Evolutionary conservation across 2,113 vertebrate genomes (phyloP).

Genomic region (Cheirogaleus medius): DNA sequence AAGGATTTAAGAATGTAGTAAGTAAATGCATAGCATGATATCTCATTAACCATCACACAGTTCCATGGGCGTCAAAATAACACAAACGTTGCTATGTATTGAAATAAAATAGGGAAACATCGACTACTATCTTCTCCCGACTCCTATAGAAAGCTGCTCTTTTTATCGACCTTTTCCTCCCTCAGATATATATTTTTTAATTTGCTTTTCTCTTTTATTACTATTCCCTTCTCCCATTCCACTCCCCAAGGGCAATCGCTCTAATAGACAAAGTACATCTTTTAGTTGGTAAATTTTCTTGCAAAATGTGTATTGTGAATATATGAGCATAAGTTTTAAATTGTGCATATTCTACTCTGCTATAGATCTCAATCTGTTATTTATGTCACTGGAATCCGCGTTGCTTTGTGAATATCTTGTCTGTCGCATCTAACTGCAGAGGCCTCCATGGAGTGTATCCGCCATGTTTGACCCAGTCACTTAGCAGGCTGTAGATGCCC

Average conservation of each 20-base stretch:
- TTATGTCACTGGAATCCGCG: background rate
- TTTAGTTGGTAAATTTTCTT: background rate
- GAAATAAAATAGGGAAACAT: background rate
- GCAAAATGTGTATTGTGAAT: background rate
- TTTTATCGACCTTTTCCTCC: background rate
- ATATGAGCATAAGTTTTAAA: background rate
- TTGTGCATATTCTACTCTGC: background rate
- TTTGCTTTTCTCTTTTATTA: background rate
- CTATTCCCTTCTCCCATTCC: background rate
- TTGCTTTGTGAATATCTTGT: background rate
- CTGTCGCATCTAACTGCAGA: background rate
- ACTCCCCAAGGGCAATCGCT: background rate
- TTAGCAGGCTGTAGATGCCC: background rate
- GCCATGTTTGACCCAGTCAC: background rate
- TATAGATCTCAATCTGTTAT: background rate
- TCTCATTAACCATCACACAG: background rate
- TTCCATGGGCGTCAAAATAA: background rate
- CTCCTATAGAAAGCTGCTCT: background rate
- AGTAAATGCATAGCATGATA: slow-evolving; percentile 60
- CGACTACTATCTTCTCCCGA: background rate
- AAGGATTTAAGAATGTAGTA: slow-evolving; percentile 70
- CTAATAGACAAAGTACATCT: background rate
- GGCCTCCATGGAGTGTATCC: background rate
- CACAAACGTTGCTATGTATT: background rate
- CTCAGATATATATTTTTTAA: background rate